Percentiles rank a stretch among this genome's conserved stretches.
phyloP scores from a whole-genome alignment of 2,888 invertebrate species.

The Thereva unica region DNA sequence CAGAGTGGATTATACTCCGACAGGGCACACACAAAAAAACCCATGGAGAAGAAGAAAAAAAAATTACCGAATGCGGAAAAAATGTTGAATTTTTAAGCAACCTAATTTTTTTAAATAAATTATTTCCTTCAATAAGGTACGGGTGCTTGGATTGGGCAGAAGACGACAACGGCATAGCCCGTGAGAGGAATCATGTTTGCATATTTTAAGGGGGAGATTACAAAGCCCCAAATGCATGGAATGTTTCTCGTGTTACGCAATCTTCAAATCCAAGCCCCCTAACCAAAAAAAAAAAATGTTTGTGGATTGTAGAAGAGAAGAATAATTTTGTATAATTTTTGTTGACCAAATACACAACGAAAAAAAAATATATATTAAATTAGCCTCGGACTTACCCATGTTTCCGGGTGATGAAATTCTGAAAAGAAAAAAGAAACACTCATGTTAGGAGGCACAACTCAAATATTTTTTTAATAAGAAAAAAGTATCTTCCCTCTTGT shows the following conservation, averaged over 20 bases:
- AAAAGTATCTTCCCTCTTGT: too few relatives aligned
- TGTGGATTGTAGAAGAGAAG: too few relatives aligned
- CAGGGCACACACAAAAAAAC: too few relatives aligned
- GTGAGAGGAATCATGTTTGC: background rate
- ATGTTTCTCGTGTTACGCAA: too few relatives aligned
- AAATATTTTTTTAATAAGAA: too few relatives aligned
- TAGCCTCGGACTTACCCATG: too few relatives aligned
- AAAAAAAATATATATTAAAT: background rate
- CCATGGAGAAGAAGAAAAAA: constrained; percentile 10
- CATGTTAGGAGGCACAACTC: background rate
- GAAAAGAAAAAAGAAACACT: background rate
- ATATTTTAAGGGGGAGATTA: too few relatives aligned
- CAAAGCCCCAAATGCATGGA: too few relatives aligned
- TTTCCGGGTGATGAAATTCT: background rate
- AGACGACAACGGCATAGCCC: background rate
- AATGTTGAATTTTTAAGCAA: constrained; percentile 32
- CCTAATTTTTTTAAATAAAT: constrained; percentile 27
- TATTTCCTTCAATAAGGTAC: constrained; percentile 19
- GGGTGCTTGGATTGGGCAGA: background rate
- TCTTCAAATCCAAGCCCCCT: too few relatives aligned
- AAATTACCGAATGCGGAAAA: constrained; percentile 30
- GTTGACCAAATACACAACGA: background rate
- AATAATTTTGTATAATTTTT: too few relatives aligned
- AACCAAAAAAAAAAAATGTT: too few relatives aligned
- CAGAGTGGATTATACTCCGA: constrained; percentile 2